phyloP scores from a whole-genome alignment of 2,113 vertebrate species.

The Anoura caudifer region DNA sequence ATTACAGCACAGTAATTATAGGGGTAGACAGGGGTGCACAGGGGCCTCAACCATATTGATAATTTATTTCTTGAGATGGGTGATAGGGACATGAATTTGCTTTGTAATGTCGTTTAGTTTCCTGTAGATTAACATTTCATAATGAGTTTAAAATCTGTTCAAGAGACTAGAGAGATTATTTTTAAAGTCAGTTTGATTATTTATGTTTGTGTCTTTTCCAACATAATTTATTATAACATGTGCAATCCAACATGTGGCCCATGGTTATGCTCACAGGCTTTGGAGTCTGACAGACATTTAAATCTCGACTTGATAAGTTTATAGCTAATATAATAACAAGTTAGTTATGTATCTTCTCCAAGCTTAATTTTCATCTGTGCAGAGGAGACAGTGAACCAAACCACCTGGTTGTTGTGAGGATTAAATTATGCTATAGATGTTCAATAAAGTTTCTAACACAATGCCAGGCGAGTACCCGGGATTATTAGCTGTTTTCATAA shows the following conservation, averaged over 20 bases:
- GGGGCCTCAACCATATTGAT: not conserved
- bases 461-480: not conserved
- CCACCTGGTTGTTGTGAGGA: not conserved
- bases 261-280: not conserved
- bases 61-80: not conserved
- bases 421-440: not conserved
- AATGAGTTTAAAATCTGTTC: not conserved
- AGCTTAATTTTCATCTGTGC: not conserved
- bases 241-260: not conserved
- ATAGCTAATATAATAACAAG: not conserved
- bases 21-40: not conserved
- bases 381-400: not conserved
- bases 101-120: not conserved
- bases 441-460: not conserved
- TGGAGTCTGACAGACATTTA: not conserved
- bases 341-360: not conserved
- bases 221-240: not conserved
- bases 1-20: not conserved
- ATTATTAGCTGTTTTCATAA: not conserved
- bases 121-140: not conserved
- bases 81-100: not conserved
- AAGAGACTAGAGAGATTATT: not conserved
- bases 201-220: constrained; percentile 16
- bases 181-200: not conserved
- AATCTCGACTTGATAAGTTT: not conserved